These are phyloP conservation scores for Alosa sapidissima DNA, from an alignment of 2,797 vertebrate genomes.

Conservation along the genomic window DNA sequence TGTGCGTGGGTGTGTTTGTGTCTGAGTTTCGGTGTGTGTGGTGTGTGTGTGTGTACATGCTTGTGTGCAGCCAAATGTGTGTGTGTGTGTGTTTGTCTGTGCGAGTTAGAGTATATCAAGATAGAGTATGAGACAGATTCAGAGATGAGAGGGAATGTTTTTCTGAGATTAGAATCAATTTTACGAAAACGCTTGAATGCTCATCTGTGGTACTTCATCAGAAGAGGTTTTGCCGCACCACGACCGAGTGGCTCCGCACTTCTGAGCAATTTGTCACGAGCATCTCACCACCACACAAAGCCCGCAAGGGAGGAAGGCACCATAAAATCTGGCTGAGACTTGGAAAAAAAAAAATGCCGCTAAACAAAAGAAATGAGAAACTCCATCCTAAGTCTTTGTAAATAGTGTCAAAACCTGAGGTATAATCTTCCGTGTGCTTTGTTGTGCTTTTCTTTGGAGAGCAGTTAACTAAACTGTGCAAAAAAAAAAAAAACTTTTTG, in stretches of 20 bases:
- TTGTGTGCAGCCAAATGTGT: background rate
- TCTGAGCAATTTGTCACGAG: background rate
- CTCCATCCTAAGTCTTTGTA: background rate
- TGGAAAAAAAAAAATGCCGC: background rate
- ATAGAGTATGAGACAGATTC: background rate
- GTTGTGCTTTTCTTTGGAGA: background rate
- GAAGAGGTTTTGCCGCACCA: background rate
- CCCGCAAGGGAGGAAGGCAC: background rate
- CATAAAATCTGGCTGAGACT: background rate
- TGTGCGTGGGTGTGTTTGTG: background rate
- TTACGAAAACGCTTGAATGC: background rate
- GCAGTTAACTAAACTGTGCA: background rate
- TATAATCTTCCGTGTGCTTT: background rate
- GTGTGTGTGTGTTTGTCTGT: background rate
- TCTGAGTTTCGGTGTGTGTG: background rate
- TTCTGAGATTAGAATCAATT: background rate
- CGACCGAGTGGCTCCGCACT: background rate
- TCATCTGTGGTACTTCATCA: slow-evolving; percentile 4
- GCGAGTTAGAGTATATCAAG: background rate
- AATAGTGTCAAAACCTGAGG: background rate
- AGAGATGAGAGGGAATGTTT: slow-evolving; percentile 1
- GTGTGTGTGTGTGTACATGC: background rate
- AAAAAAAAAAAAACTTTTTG: background rate
- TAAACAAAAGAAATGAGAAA: background rate
- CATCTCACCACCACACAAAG: background rate